Evolutionary conservation across 1,140 invertebrate genomes (phyloP).

Genomic region (Panagrolaimus sp.): DNA sequence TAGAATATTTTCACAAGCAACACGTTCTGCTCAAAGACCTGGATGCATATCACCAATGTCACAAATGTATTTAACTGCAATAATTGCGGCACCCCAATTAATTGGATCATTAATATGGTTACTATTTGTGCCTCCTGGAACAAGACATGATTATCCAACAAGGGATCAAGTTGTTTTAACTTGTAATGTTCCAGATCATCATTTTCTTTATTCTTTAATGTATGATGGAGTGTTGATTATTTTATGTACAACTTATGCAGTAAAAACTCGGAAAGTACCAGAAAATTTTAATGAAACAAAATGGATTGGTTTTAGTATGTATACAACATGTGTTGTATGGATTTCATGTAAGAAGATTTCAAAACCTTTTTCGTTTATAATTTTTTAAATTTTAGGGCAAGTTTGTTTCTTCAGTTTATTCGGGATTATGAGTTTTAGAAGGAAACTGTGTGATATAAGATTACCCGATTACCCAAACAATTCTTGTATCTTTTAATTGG

Average conservation of each 20-base stretch:
- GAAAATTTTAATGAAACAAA: slow-evolving; percentile 71
- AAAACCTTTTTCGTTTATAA: too few species aligned
- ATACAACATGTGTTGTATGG: slow-evolving; percentile 75
- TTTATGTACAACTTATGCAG: slow-evolving; percentile 71
- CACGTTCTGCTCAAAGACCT: slow-evolving; percentile 68
- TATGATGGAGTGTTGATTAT: slow-evolving; percentile 72
- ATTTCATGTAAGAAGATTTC: slow-evolving; percentile 64
- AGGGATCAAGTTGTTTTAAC: slow-evolving; percentile 65
- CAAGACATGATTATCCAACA: slow-evolving; percentile 61
- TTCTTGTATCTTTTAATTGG: too few species aligned
- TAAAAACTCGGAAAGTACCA: slow-evolving; percentile 72
- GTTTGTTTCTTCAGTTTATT: too few species aligned
- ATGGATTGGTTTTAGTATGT: slow-evolving; percentile 73
- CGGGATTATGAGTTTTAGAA: too few species aligned
- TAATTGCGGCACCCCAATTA: slow-evolving; percentile 67
- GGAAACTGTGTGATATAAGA: too few species aligned
- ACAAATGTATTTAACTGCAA: slow-evolving; percentile 67
- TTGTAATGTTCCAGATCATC: slow-evolving; percentile 70
- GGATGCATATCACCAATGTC: slow-evolving; percentile 73
- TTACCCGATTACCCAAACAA: too few species aligned
- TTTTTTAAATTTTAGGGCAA: too few species aligned
- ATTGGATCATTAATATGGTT: slow-evolving; percentile 67
- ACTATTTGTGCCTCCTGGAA: slow-evolving; percentile 66
- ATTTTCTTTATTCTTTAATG: slow-evolving; percentile 70
- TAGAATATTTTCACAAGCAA: slow-evolving; percentile 68